Evolutionary conservation across 2,113 vertebrate species (phyloP).

Genomic region (Tympanuchus pallidicinctus): DNA sequence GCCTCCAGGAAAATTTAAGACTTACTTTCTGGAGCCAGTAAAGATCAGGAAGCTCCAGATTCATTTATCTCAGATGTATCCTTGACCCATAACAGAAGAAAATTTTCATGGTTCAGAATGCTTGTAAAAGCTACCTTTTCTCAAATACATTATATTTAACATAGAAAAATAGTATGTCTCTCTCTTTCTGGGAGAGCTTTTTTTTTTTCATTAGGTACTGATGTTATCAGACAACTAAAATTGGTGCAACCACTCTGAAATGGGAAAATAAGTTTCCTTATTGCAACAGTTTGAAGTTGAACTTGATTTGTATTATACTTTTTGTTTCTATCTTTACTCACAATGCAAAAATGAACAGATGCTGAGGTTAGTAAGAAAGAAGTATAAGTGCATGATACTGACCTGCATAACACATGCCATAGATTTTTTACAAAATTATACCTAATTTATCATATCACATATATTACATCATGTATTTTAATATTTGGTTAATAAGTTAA

Average conservation of each 20-base stretch:
- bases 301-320: not conserved
- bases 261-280: not conserved
- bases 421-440: not conserved
- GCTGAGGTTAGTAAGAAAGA: not conserved
- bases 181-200: not conserved
- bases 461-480: not conserved
- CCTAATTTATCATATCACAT: not conserved
- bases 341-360: not conserved
- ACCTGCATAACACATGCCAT: not conserved
- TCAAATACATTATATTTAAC: not conserved
- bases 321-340: not conserved
- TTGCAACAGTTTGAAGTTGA: not conserved
- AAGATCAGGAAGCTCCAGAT: not conserved
- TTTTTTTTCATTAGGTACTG: not conserved
- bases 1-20: not conserved
- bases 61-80: not conserved
- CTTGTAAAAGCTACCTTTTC: not conserved
- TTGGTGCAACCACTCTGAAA: not conserved
- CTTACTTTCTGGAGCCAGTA: not conserved
- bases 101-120: not conserved
- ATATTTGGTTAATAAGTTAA: not conserved
- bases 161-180: not conserved
- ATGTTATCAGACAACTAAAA: not conserved
- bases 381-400: not conserved
- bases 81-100: not conserved